phyloP scores from a whole-genome alignment of 2,888 invertebrate species.

The Aromia moschata region DNA sequence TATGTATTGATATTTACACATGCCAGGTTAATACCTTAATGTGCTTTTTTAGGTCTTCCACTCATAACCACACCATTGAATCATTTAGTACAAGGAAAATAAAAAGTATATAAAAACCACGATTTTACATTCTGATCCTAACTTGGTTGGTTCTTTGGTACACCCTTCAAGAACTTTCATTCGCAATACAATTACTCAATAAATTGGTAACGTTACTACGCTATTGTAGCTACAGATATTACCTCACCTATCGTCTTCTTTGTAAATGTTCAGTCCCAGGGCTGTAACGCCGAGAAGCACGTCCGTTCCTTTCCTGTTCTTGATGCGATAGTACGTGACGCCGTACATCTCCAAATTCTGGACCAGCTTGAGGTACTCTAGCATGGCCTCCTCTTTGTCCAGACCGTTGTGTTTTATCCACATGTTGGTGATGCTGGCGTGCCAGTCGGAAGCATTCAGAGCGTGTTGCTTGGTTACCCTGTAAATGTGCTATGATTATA shows the following conservation, averaged over 20 bases:
- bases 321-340: conserved; percentile 97
- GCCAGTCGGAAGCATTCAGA: conserved; percentile 96
- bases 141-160: too few species aligned
- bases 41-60: too few species aligned
- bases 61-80: too few species aligned
- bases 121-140: too few species aligned
- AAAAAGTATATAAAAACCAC: too few species aligned
- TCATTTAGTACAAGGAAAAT: too few species aligned
- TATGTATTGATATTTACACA: too few species aligned
- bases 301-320: conserved; percentile 98
- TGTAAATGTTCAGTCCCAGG: conserved; percentile 96
- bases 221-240: conserved; percentile 1
- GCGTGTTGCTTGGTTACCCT: conserved; percentile 96
- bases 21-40: too few species aligned
- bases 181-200: too few species aligned
- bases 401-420: conserved; percentile 94
- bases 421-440: conserved; percentile 95
- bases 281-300: conserved; percentile 97
- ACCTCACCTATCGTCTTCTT: conserved; percentile 90
- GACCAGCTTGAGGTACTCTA: conserved; percentile 97
- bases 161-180: too few species aligned
- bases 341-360: conserved; percentile 99
- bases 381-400: conserved; percentile 96
- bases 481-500: too few species aligned
- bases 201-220: too few species aligned